These are phyloP conservation scores for Catharus ustulatus DNA, from an alignment of 2,797 vertebrate genomes.

Conservation along the genomic window DNA sequence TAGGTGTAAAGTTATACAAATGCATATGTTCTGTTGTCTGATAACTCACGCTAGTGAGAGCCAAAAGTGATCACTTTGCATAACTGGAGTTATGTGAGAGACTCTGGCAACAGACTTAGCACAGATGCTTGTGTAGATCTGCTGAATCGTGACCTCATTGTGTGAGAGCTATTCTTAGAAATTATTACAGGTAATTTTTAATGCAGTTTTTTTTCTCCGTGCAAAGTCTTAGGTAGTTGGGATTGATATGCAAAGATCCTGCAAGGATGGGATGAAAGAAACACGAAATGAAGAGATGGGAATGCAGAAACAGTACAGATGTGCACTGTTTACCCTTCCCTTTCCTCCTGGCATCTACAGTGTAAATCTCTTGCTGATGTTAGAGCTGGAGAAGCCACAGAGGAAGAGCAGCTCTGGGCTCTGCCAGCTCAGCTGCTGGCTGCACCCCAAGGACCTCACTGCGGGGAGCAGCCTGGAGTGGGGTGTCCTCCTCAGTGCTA, in stretches of 20 bases:
- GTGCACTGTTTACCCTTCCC: background rate
- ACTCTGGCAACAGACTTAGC: background rate
- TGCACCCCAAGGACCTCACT: background rate
- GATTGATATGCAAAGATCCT: background rate
- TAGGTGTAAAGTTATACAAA: background rate
- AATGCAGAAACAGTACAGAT: background rate
- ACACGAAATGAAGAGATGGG: background rate
- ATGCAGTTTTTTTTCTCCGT: background rate
- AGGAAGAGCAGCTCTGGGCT: background rate
- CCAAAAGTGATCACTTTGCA: background rate
- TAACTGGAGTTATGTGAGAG: background rate
- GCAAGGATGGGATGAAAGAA: background rate
- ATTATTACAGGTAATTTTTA: background rate
- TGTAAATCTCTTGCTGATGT: background rate
- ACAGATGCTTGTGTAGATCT: background rate
- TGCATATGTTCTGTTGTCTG: background rate
- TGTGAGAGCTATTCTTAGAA: background rate
- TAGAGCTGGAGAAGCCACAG: background rate
- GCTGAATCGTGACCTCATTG: background rate
- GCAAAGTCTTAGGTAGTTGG: background rate
- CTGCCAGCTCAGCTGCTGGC: background rate
- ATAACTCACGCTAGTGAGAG: background rate
- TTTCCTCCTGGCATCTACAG: background rate
- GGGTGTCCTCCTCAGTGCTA: background rate
- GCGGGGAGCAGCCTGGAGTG: background rate